phyloP scores from a whole-genome alignment of 2,888 invertebrate species.

The Colostygia pectinataria region DNA sequence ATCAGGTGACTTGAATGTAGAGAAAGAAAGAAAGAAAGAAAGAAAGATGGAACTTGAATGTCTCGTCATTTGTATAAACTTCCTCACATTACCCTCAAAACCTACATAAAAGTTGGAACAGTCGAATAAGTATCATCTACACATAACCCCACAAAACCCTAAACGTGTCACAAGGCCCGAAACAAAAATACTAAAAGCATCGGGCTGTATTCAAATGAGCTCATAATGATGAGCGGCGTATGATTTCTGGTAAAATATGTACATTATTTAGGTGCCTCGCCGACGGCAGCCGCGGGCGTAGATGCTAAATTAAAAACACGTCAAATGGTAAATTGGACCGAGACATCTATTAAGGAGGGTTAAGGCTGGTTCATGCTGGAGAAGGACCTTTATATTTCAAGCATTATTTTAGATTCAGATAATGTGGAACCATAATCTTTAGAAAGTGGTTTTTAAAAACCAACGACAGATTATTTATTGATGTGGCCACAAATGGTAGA shows the following conservation, averaged over 20 bases:
- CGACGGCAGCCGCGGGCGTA: conserved; percentile 78
- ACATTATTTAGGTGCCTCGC: conserved; percentile 65
- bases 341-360: conserved; percentile 79
- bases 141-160: conserved; percentile 22
- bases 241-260: conserved; percentile 75
- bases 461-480: too few species aligned
- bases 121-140: not conserved
- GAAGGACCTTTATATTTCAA: conserved; percentile 6
- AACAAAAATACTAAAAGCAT: conserved; percentile 39
- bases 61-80: not conserved
- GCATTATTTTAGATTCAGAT: not conserved
- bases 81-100: not conserved
- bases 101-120: conserved; percentile 3
- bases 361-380: conserved; percentile 49
- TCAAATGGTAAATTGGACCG: conserved; percentile 82
- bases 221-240: conserved; percentile 71
- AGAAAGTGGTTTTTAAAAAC: too few species aligned
- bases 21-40: too few species aligned
- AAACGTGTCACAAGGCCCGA: conserved; percentile 38
- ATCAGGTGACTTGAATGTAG: too few species aligned
- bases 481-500: too few species aligned
- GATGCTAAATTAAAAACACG: conserved; percentile 82
- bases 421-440: too few species aligned
- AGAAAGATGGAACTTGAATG: too few species aligned
- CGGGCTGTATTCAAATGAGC: conserved; percentile 65